Conservation (phyloP, 2,797 vertebrate species). For the Capromys pilorides region DNA sequence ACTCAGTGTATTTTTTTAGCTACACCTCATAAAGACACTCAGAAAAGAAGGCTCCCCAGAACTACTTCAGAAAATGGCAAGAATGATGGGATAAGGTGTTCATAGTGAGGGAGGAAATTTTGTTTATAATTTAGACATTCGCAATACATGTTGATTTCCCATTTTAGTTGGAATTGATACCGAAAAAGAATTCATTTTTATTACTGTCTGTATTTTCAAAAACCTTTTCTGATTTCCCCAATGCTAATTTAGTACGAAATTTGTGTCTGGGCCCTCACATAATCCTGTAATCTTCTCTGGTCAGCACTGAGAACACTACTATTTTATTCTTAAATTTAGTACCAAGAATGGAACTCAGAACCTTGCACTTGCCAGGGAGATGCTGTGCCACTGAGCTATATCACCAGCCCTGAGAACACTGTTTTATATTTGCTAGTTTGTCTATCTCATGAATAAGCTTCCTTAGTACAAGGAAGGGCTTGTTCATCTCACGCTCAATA, state of each 20-base stretch:
- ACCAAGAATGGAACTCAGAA: too few relatives aligned
- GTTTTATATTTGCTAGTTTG: background rate
- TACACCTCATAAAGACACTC: background rate
- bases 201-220: background rate
- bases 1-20: background rate
- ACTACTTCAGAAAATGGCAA: background rate
- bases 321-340: too few relatives aligned
- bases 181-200: background rate
- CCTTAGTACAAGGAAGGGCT: background rate
- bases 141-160: background rate
- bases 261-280: background rate
- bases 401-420: too few relatives aligned
- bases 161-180: background rate
- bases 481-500: background rate
- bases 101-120: background rate
- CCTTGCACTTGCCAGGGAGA: too few relatives aligned
- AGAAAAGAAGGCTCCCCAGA: background rate
- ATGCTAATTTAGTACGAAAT: background rate
- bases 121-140: background rate
- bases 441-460: background rate
- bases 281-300: background rate
- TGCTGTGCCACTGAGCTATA: too few relatives aligned
- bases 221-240: constrained; percentile 27
- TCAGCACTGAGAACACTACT: background rate
- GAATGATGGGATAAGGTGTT: background rate